phyloP scores from a whole-genome alignment of 2,888 invertebrate genomes.

The Clunio marinus region DNA sequence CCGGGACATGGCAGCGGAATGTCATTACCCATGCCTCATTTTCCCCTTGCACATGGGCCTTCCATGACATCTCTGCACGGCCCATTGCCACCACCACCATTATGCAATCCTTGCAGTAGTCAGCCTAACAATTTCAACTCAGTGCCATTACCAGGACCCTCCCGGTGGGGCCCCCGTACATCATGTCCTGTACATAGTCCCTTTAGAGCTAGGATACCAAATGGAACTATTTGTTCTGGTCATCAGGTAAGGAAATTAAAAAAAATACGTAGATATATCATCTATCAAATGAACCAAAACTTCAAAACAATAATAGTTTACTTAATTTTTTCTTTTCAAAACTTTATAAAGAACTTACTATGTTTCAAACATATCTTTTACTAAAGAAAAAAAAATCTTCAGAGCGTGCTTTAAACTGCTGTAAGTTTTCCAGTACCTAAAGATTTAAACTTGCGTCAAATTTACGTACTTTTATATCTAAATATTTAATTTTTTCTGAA shows the following conservation, averaged over 20 bases:
- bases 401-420: no score
- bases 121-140: conserved; percentile 47
- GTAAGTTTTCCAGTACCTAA: no score
- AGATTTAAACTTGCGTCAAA: no score
- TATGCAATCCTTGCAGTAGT: conserved; percentile 52
- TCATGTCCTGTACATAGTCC: conserved; percentile 53
- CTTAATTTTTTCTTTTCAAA: no score
- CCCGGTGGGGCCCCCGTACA: conserved; percentile 52
- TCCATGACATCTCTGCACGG: conserved; percentile 47
- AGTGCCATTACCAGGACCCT: conserved; percentile 50
- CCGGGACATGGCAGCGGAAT: conserved; percentile 43
- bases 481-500: no score
- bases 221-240: conserved; percentile 53
- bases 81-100: conserved; percentile 49
- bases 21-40: conserved; percentile 39
- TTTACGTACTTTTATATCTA: no score
- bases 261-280: no score
- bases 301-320: no score
- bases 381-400: no score
- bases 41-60: conserved; percentile 42
- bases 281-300: no score
- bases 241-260: conserved; percentile 52
- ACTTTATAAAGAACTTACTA: no score
- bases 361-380: no score
- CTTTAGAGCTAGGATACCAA: conserved; percentile 52